Base-by-base conservation (phyloP, 1,140 invertebrate species). In the Bombus soroeensis region DNA sequence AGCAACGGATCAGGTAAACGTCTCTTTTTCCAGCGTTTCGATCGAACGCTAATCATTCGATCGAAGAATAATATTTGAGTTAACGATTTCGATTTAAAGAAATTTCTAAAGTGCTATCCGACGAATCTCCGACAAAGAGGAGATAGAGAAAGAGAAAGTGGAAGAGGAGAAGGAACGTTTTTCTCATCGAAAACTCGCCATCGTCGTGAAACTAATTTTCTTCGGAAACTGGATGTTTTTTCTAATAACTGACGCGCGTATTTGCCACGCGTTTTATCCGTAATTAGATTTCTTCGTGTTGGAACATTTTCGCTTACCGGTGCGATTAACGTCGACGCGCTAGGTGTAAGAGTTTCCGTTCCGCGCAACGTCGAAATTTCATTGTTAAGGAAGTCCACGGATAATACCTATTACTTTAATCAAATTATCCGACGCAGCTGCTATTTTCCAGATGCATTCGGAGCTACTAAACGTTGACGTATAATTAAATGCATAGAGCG, bases 1-100 rank as follows among this genome's bases (percentile, higher is more conserved):
- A 87, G 22, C 34, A 87, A 92, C n/a, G 83, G 83, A 9, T 75
- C 73, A 32, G 92, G 93, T 94, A 79, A 89, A 76, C 41, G 59
- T 77, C n/a, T 47, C 10, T 9, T 25, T 22, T 34, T 25, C 12
- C 3, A n/a, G 3, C 3, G 3, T 6, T 22, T 22, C 47, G 47
- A 53, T 22, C 18, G 18, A 53, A 53, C 18, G 47, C 1, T 53
- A 18, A 22, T 22, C 0, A 0, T 22, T 53, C 18, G 5, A 22
- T 53, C 18, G 47, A 53, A 22, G 18, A 53, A 53, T 22, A 53
- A 22, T 6, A 22, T 53, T 53, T 22, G 18, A 18, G 1, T 53
- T 8, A 2, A 53, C 18, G 1, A 53, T 53, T 53, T 53, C 47
- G 47, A 53, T 53, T 22, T 2, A n/a, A 62, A 28, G 10, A 62